Conservation (phyloP, 2,888 invertebrate species). For the Anoplius nigerrimus region DNA sequence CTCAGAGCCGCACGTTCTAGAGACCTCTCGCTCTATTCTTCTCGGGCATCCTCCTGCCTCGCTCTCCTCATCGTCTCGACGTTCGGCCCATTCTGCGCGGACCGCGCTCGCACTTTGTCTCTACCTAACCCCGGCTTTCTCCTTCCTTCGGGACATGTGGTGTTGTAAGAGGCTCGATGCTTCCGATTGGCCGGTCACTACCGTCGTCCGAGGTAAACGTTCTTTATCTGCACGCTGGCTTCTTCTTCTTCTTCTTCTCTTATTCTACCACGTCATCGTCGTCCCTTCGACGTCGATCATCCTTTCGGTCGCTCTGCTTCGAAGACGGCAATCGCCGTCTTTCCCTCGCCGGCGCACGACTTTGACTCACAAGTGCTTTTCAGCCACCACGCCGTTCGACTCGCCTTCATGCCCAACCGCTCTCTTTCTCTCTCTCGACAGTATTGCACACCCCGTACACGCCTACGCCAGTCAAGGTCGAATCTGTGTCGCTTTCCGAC, state of each 20-base stretch:
- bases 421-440: neutral
- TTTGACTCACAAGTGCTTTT: slow-evolving; percentile 21
- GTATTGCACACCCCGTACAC: neutral
- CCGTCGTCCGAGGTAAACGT: slow-evolving; percentile 62
- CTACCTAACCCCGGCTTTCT: too few species aligned
- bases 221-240: slow-evolving; percentile 48
- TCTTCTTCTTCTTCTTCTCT: neutral
- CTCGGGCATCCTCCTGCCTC: too few species aligned
- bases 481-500: too few species aligned
- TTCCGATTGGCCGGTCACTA: slow-evolving; percentile 66
- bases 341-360: neutral
- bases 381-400: slow-evolving; percentile 18
- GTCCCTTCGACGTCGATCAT: neutral
- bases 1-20: too few species aligned
- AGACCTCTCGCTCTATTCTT: too few species aligned
- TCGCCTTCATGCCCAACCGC: neutral
- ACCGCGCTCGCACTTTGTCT: too few species aligned
- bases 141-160: slow-evolving; percentile 53
- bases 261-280: slow-evolving; percentile 19
- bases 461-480: too few species aligned
- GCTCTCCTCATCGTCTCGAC: too few species aligned
- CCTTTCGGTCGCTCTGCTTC: neutral
- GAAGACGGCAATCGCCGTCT: neutral
- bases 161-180: slow-evolving; percentile 65
- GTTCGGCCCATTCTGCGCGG: too few species aligned